Evolutionary conservation across 2,888 invertebrate genomes (phyloP).

Genomic region (Odontocolon sp.): DNA sequence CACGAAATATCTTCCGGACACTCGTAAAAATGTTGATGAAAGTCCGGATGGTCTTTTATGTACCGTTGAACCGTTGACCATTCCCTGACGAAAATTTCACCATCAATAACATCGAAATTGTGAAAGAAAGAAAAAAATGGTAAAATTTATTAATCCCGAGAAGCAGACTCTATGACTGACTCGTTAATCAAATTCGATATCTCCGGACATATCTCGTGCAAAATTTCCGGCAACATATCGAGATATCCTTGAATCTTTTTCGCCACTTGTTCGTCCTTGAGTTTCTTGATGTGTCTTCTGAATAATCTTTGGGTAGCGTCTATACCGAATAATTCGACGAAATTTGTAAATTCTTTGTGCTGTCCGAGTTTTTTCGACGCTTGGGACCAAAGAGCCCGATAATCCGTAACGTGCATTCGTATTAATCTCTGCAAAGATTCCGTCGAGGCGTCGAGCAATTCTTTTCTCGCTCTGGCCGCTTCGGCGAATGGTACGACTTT

Average conservation of each 20-base stretch:
- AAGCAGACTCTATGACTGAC: constrained; percentile 64
- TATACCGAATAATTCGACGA: constrained; percentile 94
- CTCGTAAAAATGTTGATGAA: constrained; percentile 95
- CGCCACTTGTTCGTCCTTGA: constrained; percentile 91
- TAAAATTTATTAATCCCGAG: background rate
- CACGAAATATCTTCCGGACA: constrained; percentile 89
- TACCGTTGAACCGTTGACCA: constrained; percentile 94
- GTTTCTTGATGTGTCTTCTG: constrained; percentile 89
- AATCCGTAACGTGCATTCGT: constrained; percentile 91
- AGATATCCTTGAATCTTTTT: constrained; percentile 89
- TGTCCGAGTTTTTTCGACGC: constrained; percentile 92
- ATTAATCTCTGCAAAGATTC: constrained; percentile 95
- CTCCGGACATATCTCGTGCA: constrained; percentile 91
- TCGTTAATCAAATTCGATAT: constrained; percentile 81
- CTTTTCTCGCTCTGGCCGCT: constrained; percentile 92
- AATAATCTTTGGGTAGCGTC: constrained; percentile 91
- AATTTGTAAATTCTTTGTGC: constrained; percentile 94
- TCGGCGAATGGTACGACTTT: constrained; percentile 90
- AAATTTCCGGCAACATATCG: constrained; percentile 88
- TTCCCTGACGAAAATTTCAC: constrained; percentile 83
- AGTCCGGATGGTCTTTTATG: constrained; percentile 95
- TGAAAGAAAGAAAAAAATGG: background rate
- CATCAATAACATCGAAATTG: background rate
- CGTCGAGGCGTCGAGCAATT: constrained; percentile 93
- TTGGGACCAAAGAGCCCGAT: constrained; percentile 92